Percentiles rank a stretch among this genome's conserved stretches.
Evolutionary conservation across 2,888 invertebrate species (phyloP).

Genomic region (Hydrotaea cyrtoneurina): DNA sequence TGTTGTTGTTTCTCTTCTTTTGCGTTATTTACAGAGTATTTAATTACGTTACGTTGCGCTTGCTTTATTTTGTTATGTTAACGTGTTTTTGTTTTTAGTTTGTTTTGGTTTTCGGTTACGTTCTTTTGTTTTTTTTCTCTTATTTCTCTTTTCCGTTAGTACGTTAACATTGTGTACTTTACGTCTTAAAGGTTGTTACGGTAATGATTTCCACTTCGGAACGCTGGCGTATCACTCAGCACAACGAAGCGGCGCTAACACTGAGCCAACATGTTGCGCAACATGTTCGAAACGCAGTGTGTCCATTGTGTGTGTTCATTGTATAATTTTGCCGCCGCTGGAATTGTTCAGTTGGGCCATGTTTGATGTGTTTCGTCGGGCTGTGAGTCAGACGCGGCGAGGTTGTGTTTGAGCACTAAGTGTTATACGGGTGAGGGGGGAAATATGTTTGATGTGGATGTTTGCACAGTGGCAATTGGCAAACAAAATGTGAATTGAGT

Average conservation of each 20-base stretch:
- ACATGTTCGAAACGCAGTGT: background rate
- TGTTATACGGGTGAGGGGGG: too few species aligned
- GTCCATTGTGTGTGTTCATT: background rate
- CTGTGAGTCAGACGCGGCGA: too few species aligned
- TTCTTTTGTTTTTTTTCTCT: background rate
- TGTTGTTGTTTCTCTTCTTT: background rate
- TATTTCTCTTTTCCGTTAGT: slow-evolving; percentile 44
- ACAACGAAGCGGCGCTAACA: slow-evolving; percentile 13
- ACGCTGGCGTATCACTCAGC: slow-evolving; percentile 23
- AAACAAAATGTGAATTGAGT: too few species aligned
- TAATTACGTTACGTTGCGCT: slow-evolving; percentile 47
- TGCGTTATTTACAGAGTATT: slow-evolving; percentile 50
- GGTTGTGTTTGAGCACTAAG: background rate
- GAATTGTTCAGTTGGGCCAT: slow-evolving; percentile 6
- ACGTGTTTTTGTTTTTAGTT: slow-evolving; percentile 9
- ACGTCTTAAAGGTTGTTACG: slow-evolving; percentile 59
- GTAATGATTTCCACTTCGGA: slow-evolving; percentile 52
- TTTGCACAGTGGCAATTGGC: too few species aligned
- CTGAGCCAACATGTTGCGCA: slow-evolving; percentile 45
- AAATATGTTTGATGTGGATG: too few species aligned
- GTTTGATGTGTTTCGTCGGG: background rate
- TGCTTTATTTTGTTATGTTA: background rate
- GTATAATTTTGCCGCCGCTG: background rate
- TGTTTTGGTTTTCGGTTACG: slow-evolving; percentile 20
- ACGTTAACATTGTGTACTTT: slow-evolving; percentile 48